Percentiles rank a stretch among this genome's conserved stretches.
Evolutionary conservation across 2,888 invertebrate species (phyloP).

Genomic region (Eucera pruinosa): DNA sequence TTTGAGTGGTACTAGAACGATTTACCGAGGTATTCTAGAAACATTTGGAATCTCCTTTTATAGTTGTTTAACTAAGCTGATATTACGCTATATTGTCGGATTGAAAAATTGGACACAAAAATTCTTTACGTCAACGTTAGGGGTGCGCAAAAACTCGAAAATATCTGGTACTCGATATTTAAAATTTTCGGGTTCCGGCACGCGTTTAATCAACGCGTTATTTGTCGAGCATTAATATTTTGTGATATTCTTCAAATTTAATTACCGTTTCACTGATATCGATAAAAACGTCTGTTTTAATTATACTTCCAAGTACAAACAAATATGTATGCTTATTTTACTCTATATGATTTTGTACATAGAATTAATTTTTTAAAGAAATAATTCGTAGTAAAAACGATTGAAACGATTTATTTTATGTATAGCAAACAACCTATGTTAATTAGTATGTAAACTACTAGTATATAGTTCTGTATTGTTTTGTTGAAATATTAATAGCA

Average conservation of each 20-base stretch:
- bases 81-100: too few relatives aligned
- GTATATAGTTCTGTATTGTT: too few relatives aligned
- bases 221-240: neutral
- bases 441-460: neutral
- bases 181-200: neutral
- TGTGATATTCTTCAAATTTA: neutral
- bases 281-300: neutral
- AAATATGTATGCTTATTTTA: neutral
- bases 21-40: neutral
- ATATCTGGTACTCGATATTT: too few relatives aligned
- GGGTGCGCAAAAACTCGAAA: too few relatives aligned
- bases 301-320: conserved; percentile 11
- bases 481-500: too few relatives aligned
- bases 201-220: neutral
- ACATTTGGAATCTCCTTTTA: conserved; percentile 17
- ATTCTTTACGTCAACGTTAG: too few relatives aligned
- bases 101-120: too few relatives aligned
- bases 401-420: neutral
- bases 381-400: neutral
- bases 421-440: neutral
- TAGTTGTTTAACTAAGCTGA: too few relatives aligned
- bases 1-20: conserved; percentile 8
- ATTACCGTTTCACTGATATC: neutral
- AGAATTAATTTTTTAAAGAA: neutral
- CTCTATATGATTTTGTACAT: neutral